Percentiles rank a stretch among this genome's conserved stretches.
These are phyloP conservation scores for Mesorhabditis belari DNA, from an alignment of 2,888 invertebrate genomes.

Conservation along the genomic window DNA sequence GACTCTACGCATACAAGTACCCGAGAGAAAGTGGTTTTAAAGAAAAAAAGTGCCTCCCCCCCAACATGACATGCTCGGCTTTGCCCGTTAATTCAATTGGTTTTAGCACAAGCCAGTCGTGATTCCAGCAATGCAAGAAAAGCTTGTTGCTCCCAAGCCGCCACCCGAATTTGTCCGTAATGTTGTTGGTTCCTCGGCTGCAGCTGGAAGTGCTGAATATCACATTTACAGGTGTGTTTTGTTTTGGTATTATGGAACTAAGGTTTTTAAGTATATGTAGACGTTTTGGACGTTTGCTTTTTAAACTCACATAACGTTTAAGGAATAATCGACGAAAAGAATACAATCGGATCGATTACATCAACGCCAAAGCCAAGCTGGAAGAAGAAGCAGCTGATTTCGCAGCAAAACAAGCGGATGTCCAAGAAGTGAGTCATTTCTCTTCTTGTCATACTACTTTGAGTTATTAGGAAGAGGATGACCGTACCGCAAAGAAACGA, in stretches of 20 bases:
- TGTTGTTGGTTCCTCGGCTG: conserved; percentile 99
- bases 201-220: conserved; percentile 97
- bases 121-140: conserved; percentile 79
- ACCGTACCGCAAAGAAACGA: conserved; percentile 69
- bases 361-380: conserved; percentile 78
- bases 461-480: conserved; percentile 30
- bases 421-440: background rate
- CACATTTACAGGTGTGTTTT: conserved; percentile 87
- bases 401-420: conserved; percentile 61
- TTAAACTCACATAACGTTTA: conserved; percentile 66
- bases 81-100: too few relatives aligned
- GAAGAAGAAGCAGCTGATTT: conserved; percentile 78
- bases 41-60: too few relatives aligned
- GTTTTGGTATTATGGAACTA: background rate
- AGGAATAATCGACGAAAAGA: conserved; percentile 87
- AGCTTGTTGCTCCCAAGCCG: conserved; percentile 63
- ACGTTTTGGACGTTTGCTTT: background rate
- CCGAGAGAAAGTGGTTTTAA: too few relatives aligned
- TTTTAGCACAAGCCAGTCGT: conserved; percentile 77
- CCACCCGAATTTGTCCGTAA: conserved; percentile 92
- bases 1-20: too few relatives aligned
- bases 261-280: background rate
- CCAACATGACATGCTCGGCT: too few relatives aligned
- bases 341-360: conserved; percentile 86
- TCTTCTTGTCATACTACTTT: background rate